phyloP scores from a whole-genome alignment of 2,888 invertebrate genomes.

The Hartigia nigra region DNA sequence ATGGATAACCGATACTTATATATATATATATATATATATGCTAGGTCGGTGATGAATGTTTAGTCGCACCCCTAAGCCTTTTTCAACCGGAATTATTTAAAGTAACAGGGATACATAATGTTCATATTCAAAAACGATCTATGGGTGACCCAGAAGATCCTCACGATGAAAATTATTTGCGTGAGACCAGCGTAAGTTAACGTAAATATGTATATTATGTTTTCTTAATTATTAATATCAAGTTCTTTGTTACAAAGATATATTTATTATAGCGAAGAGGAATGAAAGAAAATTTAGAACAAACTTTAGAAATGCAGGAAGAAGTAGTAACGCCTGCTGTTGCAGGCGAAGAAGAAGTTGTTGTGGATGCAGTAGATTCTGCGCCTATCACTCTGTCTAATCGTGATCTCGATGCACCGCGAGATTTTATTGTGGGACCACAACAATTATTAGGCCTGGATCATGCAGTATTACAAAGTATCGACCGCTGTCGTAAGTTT shows the following conservation, averaged over 20 bases:
- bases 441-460: constrained; percentile 89
- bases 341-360: constrained; percentile 66
- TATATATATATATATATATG: constrained; percentile 9
- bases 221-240: not conserved
- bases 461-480: constrained; percentile 90
- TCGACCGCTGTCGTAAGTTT: constrained; percentile 84
- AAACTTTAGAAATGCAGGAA: constrained; percentile 64
- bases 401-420: constrained; percentile 58
- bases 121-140: constrained; percentile 77
- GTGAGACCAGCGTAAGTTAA: constrained; percentile 81
- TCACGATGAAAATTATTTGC: constrained; percentile 90
- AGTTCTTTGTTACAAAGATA: not conserved
- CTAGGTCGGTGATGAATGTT: constrained; percentile 90
- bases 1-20: constrained; percentile 3
- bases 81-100: constrained; percentile 90
- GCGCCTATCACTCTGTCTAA: constrained; percentile 59
- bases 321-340: constrained; percentile 63
- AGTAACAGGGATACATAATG: constrained; percentile 81
- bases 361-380: constrained; percentile 66
- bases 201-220: not conserved
- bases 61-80: constrained; percentile 88
- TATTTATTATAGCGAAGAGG: constrained; percentile 67
- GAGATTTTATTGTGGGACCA: constrained; percentile 78
- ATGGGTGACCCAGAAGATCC: constrained; percentile 91
- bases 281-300: constrained; percentile 72